These are phyloP conservation scores for Epizoanthus ramosus DNA, from an alignment of 92 coral and sea anemone genomes.

Conservation along the genomic window DNA sequence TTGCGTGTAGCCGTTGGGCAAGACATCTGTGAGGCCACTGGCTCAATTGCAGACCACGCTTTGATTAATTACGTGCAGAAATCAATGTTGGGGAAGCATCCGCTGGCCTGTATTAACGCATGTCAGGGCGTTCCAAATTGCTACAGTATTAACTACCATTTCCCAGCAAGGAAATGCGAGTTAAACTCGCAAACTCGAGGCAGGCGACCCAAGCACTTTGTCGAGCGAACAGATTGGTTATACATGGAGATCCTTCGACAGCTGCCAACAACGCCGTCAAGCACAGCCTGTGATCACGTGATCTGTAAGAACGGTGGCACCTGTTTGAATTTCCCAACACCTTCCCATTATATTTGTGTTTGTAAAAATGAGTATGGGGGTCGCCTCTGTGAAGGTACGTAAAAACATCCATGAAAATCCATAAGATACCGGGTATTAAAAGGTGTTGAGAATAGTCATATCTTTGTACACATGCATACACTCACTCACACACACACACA, in stretches of 20 bases:
- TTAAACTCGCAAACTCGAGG: conserved; percentile 39
- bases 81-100: conserved; percentile 12
- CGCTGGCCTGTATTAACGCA: conserved; percentile 26
- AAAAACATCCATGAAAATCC: too few relatives aligned
- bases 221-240: conserved; percentile 25
- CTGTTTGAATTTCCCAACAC: background rate
- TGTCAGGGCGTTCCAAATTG: conserved; percentile 38
- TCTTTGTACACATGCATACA: too few relatives aligned
- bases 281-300: background rate
- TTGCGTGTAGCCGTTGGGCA: conserved; percentile 1
- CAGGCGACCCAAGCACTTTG: conserved; percentile 11
- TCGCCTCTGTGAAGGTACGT: conserved; percentile 25
- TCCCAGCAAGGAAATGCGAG: conserved; percentile 19
- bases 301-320: conserved; percentile 33
- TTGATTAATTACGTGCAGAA: conserved; percentile 39
- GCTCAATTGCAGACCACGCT: conserved; percentile 29
- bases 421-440: too few relatives aligned
- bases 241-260: conserved; percentile 25
- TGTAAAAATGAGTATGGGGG: background rate
- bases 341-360: background rate
- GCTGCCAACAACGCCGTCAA: background rate
- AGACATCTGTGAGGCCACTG: conserved; percentile 22
- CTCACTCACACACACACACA: too few relatives aligned
- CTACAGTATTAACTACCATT: conserved; percentile 45
- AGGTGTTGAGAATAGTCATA: too few relatives aligned